A percentile compares a stretch with the other conserved stretches of the same genome.
These are phyloP conservation scores for Mamestra configurata DNA, from an alignment of 1,140 invertebrate species.

Conservation along the genomic window DNA sequence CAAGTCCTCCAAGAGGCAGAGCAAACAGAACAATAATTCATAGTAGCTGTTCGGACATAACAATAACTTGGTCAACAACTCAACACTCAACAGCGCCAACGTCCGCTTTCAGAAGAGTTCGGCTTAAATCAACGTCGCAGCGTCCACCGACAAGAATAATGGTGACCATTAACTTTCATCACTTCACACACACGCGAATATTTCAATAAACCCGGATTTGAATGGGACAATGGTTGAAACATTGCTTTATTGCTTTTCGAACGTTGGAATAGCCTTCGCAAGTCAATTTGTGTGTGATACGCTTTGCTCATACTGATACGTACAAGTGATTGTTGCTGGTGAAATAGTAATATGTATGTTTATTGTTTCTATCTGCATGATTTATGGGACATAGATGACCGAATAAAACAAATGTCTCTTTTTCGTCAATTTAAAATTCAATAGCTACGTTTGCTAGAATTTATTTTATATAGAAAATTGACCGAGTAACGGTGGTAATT, in stretches of 20 bases:
- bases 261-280: conserved; percentile 18
- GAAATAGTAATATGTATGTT: conserved; percentile 14
- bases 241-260: conserved; percentile 37
- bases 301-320: conserved; percentile 14
- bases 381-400: conserved; percentile 15
- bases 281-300: conserved; percentile 42
- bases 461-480: conserved; percentile 2
- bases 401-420: neutral
- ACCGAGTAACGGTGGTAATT: conserved; percentile 39
- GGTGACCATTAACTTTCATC: conserved; percentile 49
- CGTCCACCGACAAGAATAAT: conserved; percentile 40
- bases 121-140: conserved; percentile 46
- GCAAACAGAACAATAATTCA: conserved; percentile 39
- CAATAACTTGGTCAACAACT: conserved; percentile 41
- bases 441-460: too few species aligned
- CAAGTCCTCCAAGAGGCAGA: neutral
- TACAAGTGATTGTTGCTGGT: conserved; percentile 20
- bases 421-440: neutral
- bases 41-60: conserved; percentile 37
- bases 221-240: conserved; percentile 40
- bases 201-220: conserved; percentile 44
- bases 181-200: conserved; percentile 42
- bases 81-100: conserved; percentile 17
- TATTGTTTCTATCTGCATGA: conserved; percentile 22
- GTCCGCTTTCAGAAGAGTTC: conserved; percentile 39